Base-by-base conservation (phyloP, 2,888 invertebrate genomes). In the Torymus texanus region DNA sequence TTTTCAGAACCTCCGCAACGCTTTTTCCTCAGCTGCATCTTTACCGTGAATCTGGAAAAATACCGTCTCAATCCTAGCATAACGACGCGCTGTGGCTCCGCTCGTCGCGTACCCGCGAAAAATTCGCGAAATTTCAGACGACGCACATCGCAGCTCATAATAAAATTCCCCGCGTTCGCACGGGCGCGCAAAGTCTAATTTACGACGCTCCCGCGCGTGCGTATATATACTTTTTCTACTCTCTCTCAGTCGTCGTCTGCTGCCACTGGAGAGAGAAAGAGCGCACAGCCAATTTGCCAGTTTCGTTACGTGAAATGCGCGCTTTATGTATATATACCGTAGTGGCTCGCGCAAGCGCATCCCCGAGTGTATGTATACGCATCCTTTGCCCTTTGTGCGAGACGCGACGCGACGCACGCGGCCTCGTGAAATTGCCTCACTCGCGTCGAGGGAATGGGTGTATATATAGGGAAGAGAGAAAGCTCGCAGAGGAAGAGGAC, bases 241-340 rank as follows among this genome's bases (percentile, higher is more conserved):
- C 55, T 21, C 51, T 51, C 29, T 53, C 24, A 21, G 2, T 66
- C 66, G 8, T 18, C 2, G 5, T n/a, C 16, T 58, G 16, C 11
- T 18, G 58, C 58, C 8, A 41, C 41, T 41, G 41, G 24, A 13
- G 13, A 53, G 21, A 67, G 13, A 53, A 14, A 67, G 14, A 67
- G 61, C 41, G 63, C 29, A n/a, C 62, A 73, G 72, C 62, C 72
- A 73, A 73, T 73, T 73, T 73, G 63, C 72, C 55, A 16, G 55
- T 29, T 61, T 56, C 65, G 18, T 41, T 41, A 41, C 8, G 41
- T 41, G 41, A 41, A 41, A 41, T 41, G 41, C 41, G 41, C 41
- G 8, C 41, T 29, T 1, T 41, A 41, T 41, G 8, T 8, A 5
- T 41, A 41, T 41, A 41, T 41, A 41, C 41, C 5, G 29, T 5